Evolutionary conservation across 2,113 vertebrate species (phyloP).

Genomic region (Protobothrops flavoviridis): DNA sequence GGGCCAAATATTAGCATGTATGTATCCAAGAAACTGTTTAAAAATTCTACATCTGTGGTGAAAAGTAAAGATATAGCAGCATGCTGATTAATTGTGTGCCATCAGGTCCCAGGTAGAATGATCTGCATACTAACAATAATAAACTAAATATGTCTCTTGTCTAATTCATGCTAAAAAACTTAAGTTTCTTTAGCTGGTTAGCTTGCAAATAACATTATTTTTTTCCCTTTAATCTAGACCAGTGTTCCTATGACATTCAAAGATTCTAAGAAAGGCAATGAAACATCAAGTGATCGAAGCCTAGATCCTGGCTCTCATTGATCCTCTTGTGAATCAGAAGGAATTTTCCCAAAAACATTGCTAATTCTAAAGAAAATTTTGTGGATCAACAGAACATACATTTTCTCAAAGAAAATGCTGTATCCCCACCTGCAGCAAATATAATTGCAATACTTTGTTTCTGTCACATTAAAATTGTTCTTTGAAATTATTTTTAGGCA

Average conservation of each 20-base stretch:
- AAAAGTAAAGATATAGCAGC: neutral
- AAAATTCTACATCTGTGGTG: neutral
- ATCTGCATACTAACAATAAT: neutral
- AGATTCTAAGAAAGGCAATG: constrained; percentile 70
- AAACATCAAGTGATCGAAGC: constrained; percentile 77
- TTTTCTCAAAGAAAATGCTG: neutral
- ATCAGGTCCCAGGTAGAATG: neutral
- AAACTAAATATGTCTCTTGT: neutral
- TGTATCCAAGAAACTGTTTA: no score
- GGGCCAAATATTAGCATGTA: neutral
- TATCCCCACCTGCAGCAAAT: constrained; percentile 17
- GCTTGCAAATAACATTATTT: neutral
- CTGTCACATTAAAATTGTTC: neutral
- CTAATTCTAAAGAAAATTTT: constrained; percentile 87
- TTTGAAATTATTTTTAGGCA: constrained; percentile 51
- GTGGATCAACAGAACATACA: constrained; percentile 77
- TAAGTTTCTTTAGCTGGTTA: neutral
- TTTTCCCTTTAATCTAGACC: constrained; percentile 63
- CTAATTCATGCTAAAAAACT: neutral
- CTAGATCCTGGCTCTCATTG: constrained; percentile 53
- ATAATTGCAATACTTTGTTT: constrained; percentile 17
- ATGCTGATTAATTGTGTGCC: neutral
- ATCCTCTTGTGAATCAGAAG: constrained; percentile 58
- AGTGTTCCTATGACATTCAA: constrained; percentile 76
- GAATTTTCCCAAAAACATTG: constrained; percentile 64